Percentiles rank a stretch among this genome's conserved stretches.
phyloP scores from a whole-genome alignment of 1,140 invertebrate species.

The Leucophenga varia region DNA sequence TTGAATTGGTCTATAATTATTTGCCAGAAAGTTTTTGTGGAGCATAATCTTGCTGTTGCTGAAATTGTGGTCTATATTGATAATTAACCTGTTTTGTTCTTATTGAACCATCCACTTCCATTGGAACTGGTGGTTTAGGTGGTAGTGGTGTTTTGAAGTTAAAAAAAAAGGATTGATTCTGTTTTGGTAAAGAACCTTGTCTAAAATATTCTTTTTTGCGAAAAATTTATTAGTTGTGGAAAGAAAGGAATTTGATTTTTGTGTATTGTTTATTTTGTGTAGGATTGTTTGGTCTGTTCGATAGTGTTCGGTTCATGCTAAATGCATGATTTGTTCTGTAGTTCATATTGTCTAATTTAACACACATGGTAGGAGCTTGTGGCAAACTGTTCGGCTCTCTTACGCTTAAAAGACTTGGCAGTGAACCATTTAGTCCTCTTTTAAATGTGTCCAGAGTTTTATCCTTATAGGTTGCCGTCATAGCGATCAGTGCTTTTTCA shows the following conservation, averaged over 20 bases:
- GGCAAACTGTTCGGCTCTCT: neutral
- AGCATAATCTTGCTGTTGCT: neutral
- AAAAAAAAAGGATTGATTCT: too few relatives aligned
- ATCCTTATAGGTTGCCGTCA: conserved; percentile 3
- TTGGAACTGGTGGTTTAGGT: neutral
- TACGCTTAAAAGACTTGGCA: conserved; percentile 1
- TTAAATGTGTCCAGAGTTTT: conserved; percentile 11
- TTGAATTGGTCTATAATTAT: neutral
- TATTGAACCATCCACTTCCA: neutral
- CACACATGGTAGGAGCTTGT: conserved; percentile 4
- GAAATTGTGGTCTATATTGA: neutral
- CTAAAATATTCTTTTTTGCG: neutral
- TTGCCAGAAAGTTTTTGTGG: neutral
- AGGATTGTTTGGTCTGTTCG: neutral
- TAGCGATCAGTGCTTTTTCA: neutral
- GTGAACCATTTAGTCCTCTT: neutral
- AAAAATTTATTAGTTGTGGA: neutral
- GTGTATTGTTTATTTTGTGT: neutral
- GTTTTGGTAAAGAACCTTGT: too few relatives aligned
- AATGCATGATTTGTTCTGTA: neutral
- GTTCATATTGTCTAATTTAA: conserved; percentile 7
- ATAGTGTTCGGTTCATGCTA: neutral
- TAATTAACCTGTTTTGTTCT: neutral
- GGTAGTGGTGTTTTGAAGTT: neutral
- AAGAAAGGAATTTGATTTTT: neutral